These are phyloP conservation scores for Drosophila kanekoi DNA, from an alignment of 2,888 invertebrate genomes.

Conservation along the genomic window DNA sequence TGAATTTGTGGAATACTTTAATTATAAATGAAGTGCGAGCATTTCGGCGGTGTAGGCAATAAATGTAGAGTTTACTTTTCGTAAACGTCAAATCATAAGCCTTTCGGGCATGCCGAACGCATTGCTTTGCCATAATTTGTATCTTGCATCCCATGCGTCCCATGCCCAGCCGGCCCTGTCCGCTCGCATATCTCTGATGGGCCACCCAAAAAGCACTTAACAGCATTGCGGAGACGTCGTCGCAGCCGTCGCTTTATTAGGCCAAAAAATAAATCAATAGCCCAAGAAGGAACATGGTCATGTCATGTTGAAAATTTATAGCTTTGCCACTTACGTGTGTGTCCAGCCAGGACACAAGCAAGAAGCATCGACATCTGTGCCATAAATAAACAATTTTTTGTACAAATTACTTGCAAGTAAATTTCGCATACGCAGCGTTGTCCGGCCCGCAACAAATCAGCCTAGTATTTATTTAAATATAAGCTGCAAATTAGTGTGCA, in stretches of 20 bases:
- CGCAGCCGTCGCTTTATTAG: constrained; percentile 48
- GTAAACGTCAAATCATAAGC: constrained; percentile 40
- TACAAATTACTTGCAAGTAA: constrained; percentile 12
- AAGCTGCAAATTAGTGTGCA: too few species aligned
- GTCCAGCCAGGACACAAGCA: not conserved
- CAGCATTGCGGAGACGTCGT: constrained; percentile 44
- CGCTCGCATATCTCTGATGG: not conserved
- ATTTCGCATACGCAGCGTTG: constrained; percentile 34
- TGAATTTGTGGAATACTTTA: too few species aligned
- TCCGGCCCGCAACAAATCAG: too few species aligned
- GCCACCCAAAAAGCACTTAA: constrained; percentile 44
- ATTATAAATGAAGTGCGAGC: too few species aligned
- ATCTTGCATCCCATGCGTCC: not conserved
- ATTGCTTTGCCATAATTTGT: constrained; percentile 32
- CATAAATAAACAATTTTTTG: constrained; percentile 36
- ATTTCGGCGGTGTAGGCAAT: constrained; percentile 4
- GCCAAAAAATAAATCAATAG: constrained; percentile 61
- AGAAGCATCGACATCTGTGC: constrained; percentile 29
- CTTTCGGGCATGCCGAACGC: constrained; percentile 19
- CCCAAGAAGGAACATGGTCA: constrained; percentile 34
- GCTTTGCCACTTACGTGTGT: constrained; percentile 46
- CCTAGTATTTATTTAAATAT: too few species aligned
- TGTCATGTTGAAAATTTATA: constrained; percentile 66
- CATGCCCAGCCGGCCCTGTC: not conserved
- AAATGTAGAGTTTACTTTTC: constrained; percentile 25